phyloP scores from a whole-genome alignment of 2,888 invertebrate genomes.

The Caenorhabditis macrosperma region DNA sequence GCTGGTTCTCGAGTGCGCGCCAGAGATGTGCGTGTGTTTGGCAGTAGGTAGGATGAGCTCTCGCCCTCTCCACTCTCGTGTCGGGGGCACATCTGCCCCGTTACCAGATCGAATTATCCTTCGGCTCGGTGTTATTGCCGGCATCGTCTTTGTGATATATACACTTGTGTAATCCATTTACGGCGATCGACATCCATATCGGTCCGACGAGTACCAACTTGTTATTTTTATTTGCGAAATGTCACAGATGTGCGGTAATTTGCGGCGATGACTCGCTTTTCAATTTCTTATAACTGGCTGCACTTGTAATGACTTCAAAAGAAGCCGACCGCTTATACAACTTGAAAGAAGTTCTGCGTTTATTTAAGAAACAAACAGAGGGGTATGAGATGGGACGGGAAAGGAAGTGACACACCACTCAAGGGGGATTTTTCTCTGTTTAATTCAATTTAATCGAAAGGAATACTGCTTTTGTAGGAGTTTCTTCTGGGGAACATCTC shows the following conservation, averaged over 20 bases:
- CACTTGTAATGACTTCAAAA: conserved; percentile 31
- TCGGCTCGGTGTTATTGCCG: conserved; percentile 63
- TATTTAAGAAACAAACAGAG: conserved; percentile 7
- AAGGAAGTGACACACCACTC: neutral
- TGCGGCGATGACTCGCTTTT: conserved; percentile 27
- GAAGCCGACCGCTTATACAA: conserved; percentile 7
- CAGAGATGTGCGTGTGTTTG: no score
- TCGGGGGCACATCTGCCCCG: conserved; percentile 66
- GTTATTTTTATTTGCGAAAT: conserved; percentile 51
- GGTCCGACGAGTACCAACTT: conserved; percentile 60
- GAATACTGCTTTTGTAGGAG: conserved; percentile 53
- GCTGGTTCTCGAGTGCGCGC: no score
- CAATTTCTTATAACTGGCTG: conserved; percentile 42
- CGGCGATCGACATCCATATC: conserved; percentile 58
- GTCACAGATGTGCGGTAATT: conserved; percentile 56
- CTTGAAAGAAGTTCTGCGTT: conserved; percentile 18
- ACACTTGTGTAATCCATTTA: conserved; percentile 66
- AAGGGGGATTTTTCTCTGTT: neutral
- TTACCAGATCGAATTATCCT: conserved; percentile 67
- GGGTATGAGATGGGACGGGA: neutral
- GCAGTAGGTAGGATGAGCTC: conserved; percentile 50
- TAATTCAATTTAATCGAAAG: conserved; percentile 37
- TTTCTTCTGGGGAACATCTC: conserved; percentile 52
- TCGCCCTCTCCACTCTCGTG: conserved; percentile 39
- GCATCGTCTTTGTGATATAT: conserved; percentile 67